phyloP scores from a whole-genome alignment of 2,888 invertebrate species.

The Bhutanitis thaidina region DNA sequence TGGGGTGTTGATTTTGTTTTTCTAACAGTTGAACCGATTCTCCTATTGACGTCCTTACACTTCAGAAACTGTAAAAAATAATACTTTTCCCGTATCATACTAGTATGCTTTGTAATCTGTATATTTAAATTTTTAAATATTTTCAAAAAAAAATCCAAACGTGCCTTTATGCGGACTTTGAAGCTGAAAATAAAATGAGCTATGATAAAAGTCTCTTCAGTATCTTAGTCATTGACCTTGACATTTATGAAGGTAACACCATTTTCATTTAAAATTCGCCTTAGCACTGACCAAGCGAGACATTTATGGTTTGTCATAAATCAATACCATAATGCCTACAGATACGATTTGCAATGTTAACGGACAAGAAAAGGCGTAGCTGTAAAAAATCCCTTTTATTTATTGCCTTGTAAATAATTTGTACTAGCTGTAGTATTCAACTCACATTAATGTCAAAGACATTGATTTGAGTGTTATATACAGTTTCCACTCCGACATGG shows the following conservation, averaged over 20 bases:
- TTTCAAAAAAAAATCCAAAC: too few species aligned
- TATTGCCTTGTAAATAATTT: not conserved
- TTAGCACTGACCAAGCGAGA: not conserved
- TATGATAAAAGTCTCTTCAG: not conserved
- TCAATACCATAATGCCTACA: not conserved
- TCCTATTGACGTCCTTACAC: too few species aligned
- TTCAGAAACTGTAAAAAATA: too few species aligned
- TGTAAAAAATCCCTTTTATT: not conserved
- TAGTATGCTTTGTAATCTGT: too few species aligned
- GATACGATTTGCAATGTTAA: constrained; percentile 1
- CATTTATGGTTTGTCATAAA: constrained; percentile 3
- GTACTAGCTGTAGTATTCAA: not conserved
- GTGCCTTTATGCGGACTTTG: too few species aligned
- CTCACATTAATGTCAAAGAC: too few species aligned
- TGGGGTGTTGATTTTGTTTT: too few species aligned
- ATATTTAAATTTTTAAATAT: too few species aligned
- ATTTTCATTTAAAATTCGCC: not conserved
- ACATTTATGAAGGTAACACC: not conserved
- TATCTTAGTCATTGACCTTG: not conserved
- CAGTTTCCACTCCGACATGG: not conserved
- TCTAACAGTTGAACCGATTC: too few species aligned
- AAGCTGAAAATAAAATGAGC: not conserved
- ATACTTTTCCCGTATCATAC: too few species aligned
- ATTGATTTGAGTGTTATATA: too few species aligned
- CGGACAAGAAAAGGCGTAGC: not conserved